phyloP scores from a whole-genome alignment of 2,113 vertebrate species.

The Gorsachius goisagi region DNA sequence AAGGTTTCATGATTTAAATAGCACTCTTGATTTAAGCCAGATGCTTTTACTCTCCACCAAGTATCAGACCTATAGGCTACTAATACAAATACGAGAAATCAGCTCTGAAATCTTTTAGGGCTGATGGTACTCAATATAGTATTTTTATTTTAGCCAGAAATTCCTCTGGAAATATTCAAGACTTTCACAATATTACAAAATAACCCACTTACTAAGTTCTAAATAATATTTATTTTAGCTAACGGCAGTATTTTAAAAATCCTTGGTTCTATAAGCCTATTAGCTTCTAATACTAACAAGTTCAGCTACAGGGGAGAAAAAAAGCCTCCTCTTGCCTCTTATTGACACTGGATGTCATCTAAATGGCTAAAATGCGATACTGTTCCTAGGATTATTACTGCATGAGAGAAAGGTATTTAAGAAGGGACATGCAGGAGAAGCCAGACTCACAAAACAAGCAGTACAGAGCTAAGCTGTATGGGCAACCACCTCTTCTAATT shows the following conservation, averaged over 20 bases:
- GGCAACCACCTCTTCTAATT: constrained; percentile 66
- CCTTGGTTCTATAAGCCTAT: constrained; percentile 67
- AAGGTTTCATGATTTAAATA: constrained; percentile 61
- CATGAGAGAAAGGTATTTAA: not conserved
- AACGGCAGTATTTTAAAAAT: constrained; percentile 67
- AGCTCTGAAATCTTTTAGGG: constrained; percentile 22
- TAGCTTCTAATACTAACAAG: constrained; percentile 64
- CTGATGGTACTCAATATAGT: constrained; percentile 27
- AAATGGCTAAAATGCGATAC: constrained; percentile 22
- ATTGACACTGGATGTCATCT: constrained; percentile 23
- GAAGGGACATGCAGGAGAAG: not conserved
- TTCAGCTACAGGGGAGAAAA: not conserved
- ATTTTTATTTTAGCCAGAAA: constrained; percentile 57
- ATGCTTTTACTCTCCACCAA: constrained; percentile 25
- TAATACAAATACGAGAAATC: constrained; percentile 7
- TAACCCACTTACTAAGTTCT: constrained; percentile 20
- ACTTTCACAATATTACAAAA: constrained; percentile 54
- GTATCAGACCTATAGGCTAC: constrained; percentile 46
- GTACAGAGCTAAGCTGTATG: constrained; percentile 44
- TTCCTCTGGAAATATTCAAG: constrained; percentile 56
- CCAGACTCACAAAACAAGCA: not conserved
- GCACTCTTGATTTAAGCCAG: constrained; percentile 33
- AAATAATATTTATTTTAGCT: constrained; percentile 68
- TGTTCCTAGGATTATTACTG: not conserved
- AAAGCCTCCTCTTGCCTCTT: constrained; percentile 11